A percentile compares a stretch with the other conserved stretches of the same genome.
phyloP scores from a whole-genome alignment of 2,797 vertebrate genomes.

The Notolabrus celidotus region DNA sequence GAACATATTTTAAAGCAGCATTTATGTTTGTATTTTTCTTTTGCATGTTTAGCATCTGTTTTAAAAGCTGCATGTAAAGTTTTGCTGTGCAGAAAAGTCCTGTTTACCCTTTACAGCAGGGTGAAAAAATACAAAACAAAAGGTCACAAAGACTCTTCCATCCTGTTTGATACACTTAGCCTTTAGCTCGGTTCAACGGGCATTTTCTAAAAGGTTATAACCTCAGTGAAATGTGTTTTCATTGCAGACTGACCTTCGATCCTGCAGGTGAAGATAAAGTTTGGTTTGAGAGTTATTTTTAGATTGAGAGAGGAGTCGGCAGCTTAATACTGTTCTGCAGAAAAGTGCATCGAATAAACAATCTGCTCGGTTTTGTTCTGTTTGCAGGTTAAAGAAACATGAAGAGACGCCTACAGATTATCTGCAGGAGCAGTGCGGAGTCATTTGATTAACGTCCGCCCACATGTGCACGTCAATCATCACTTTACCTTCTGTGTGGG shows the following conservation, averaged over 20 bases:
- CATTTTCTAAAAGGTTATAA: not conserved
- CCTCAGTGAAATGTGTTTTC: not conserved
- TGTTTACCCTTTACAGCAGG: too few species aligned
- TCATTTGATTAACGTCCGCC: conserved; percentile 6
- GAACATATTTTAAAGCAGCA: too few species aligned
- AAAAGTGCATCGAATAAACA: not conserved
- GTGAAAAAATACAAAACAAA: not conserved
- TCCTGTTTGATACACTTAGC: not conserved
- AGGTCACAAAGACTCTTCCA: not conserved
- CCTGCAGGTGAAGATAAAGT: conserved; percentile 16
- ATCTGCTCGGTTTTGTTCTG: not conserved
- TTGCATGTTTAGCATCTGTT: too few species aligned
- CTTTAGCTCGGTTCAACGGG: not conserved
- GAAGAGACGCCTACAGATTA: not conserved
- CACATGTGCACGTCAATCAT: not conserved
- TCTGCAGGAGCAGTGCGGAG: not conserved
- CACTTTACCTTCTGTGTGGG: conserved; percentile 1
- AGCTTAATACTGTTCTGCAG: not conserved
- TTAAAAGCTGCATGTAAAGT: too few species aligned
- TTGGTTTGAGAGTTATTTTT: conserved; percentile 11
- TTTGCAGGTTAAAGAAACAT: not conserved
- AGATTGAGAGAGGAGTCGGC: not conserved
- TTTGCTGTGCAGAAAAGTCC: not conserved
- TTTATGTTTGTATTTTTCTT: too few species aligned
- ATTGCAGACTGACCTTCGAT: not conserved